Base-by-base conservation (phyloP, 2,888 invertebrate genomes). In the Cephus rjabovi region DNA sequence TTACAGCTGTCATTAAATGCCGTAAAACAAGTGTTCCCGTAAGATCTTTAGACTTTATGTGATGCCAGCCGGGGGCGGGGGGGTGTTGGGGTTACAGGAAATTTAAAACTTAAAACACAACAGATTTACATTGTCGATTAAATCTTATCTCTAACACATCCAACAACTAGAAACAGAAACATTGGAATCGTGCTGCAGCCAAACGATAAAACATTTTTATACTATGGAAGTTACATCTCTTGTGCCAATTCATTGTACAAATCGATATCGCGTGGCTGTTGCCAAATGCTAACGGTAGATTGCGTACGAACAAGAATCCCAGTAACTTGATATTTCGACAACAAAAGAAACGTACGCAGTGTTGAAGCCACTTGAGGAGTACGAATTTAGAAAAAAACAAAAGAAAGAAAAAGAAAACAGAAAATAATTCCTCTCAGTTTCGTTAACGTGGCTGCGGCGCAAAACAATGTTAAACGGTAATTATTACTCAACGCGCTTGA, bases 161-260 rank as follows among this genome's bases (percentile, higher is more conserved):
- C 85, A 87, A 88, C 87, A 88, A 88, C 81, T 84, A 88, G 81
- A 87, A 87, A 87, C 82, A 82, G 80, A 85, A 88, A 86, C 84
- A 86, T 86, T 85, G 79, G 81, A 81, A 84, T 87, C 80, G 81
- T 82, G 87, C 83, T 76, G 83, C 86, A 82, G 86, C 86, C 86
- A 74, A 76, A 73, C 37, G 31, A 34, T 11, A 34, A 4, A n/a
- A 35, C 75, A 35, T 79, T 68, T 78, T 76, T 75, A 76, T 75
- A 56, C 76, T 73, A 76, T 79, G 79, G 79, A 77, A 79, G 79
- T 80, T 70, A 79, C 69, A 35, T 75, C 34, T 56, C 76, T 33
- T 75, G 76, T 74, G 69, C 74, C 68, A 75, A 79, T 70, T 79
- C 31, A 70, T 35, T n/a, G 34, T 71, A 30, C 71, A 11, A 56